These are phyloP conservation scores for Hylaeus anthracinus DNA, from an alignment of 1,140 invertebrate genomes.

Conservation along the genomic window DNA sequence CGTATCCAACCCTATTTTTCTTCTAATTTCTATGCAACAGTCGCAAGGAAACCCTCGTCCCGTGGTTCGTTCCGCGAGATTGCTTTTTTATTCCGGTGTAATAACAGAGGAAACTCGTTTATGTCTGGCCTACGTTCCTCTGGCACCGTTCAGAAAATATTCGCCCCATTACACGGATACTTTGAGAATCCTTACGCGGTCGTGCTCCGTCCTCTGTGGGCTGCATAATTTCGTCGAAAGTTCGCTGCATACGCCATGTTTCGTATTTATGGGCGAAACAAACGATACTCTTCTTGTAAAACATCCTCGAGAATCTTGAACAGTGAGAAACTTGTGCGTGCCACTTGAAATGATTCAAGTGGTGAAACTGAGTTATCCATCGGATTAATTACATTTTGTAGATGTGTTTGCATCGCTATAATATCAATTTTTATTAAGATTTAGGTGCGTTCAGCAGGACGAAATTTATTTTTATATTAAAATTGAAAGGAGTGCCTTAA, in stretches of 20 bases:
- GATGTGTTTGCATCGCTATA: no score
- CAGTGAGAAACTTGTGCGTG: no score
- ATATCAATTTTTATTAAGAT: no score
- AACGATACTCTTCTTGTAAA: not conserved
- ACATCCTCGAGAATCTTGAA: not conserved
- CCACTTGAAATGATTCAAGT: no score
- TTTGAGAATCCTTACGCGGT: not conserved
- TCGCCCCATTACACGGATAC: slow-evolving; percentile 11
- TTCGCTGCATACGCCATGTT: no score
- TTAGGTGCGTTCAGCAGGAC: no score
- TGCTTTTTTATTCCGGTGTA: not conserved
- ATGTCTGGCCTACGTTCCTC: not conserved
- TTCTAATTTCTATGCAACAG: slow-evolving; percentile 12
- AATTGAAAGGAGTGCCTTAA: no score
- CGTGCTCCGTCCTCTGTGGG: not conserved
- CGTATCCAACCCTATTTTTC: not conserved
- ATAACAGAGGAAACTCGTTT: slow-evolving; percentile 24
- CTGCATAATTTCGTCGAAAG: slow-evolving; percentile 4
- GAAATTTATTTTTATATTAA: no score
- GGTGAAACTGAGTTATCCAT: no score
- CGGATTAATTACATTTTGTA: no score
- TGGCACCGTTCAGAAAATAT: not conserved
- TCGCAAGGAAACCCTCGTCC: not conserved
- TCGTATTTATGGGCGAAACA: not conserved
- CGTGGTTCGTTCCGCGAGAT: not conserved